Evolutionary conservation across 1,140 invertebrate genomes (phyloP), one percentile per base, ranked within the genome.

Genomic region (Procambarus clarkii): DNA sequence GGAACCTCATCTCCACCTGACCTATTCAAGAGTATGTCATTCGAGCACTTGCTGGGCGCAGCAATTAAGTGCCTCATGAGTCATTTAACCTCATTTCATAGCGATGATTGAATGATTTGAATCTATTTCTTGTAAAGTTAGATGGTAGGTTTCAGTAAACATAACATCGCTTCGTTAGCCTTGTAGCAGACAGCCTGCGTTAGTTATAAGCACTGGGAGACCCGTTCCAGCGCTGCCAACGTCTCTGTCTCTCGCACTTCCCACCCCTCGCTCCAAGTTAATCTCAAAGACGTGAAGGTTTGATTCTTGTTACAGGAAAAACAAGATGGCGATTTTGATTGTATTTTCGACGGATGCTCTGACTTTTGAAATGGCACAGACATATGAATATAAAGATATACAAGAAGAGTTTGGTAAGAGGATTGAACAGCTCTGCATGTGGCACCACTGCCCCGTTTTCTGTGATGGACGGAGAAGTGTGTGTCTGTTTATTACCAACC

Each of bases 391-490:
- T 34, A 34, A n/a, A 74, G 80, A 78, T 50, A 80, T 80, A 74
- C 76, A 3, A 18, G 54, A 78, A 69, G 74, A 85, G 18, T 9
- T 3, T 45, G 79, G 71, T 74, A 18, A 45, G 45, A 11, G 21
- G 21, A 13, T 9, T 54, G 80, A 82, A 74, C 46, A 83, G 79
- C 46, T 11, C 7, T 21, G 64, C 21, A 58, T 86, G 89, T 91
- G 89, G 89, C 82, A 91, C 50, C 82, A 50, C 89, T 91, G 89
- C 15, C 74, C 82, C 89, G 82, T 85, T 91, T 91, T 91, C 82
- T 85, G 89, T 91, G 89, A 91, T 91, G 89, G 89, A 91, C 89
- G 89, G 89, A 91, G 89, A 91, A 91, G 89, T 91, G 89, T 91
- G 89, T 91, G 89, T 91, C 89, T 91, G 89, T 91, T 91, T 91